These are phyloP conservation scores for Erinaceus europaeus DNA, from an alignment of 2,113 vertebrate species.

Conservation along the genomic window DNA sequence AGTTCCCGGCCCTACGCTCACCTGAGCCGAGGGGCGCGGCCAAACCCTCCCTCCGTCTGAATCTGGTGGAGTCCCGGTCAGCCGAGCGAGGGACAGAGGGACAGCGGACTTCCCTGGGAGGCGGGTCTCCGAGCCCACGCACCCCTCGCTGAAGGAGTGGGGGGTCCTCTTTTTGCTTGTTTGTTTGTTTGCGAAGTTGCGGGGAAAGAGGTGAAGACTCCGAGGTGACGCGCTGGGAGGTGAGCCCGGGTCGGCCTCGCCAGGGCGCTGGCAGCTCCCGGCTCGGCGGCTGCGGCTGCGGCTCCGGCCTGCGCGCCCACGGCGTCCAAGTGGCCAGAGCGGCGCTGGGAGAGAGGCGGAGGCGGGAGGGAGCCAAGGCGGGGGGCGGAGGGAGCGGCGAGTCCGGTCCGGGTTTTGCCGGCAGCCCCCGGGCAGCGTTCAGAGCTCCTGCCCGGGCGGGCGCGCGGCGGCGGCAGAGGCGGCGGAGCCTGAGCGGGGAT, in stretches of 20 bases:
- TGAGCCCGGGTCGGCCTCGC: constrained; percentile 9
- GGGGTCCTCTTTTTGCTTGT: background rate
- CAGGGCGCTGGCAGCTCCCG: constrained; percentile 22
- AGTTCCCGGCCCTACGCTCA: background rate
- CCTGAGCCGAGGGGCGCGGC: constrained; percentile 25
- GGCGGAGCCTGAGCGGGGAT: constrained; percentile 83
- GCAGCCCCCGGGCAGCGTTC: constrained; percentile 83
- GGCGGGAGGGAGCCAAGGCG: constrained; percentile 49
- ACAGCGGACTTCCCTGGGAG: background rate
- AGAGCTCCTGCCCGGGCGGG: constrained; percentile 71
- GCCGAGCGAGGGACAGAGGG: background rate
- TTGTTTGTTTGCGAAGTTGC: constrained; percentile 58
- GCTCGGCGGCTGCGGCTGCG: constrained; percentile 54
- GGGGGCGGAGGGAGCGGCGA: constrained; percentile 44
- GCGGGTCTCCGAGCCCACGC: constrained; percentile 6
- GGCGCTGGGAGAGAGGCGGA: constrained; percentile 49
- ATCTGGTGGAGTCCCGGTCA: background rate
- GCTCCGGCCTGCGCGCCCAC: constrained; percentile 51
- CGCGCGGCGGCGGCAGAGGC: constrained; percentile 69
- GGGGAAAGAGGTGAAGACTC: background rate
- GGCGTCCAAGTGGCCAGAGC: constrained; percentile 75
- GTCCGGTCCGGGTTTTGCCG: constrained; percentile 94
- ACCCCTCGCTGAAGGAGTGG: background rate
- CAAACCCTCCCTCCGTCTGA: background rate
- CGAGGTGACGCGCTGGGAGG: background rate